Conservation (phyloP, 1,140 invertebrate genomes). For the Aphelinus certus region DNA sequence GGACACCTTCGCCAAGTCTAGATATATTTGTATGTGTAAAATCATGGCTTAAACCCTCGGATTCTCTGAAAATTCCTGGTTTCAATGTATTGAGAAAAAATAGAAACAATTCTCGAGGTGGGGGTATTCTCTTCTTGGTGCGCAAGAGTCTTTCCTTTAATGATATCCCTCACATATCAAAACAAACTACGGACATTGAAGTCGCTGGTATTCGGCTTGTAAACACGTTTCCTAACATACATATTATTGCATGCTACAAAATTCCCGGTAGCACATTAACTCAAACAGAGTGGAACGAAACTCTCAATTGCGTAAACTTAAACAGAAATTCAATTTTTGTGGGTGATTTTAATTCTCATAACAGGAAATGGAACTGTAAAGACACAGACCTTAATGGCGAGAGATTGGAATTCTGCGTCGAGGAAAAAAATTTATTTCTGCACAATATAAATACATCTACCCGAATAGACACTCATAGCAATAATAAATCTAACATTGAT, state of each 20-base stretch:
- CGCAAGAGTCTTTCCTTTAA: too few species aligned
- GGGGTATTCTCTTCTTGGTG: neutral
- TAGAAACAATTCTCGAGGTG: neutral
- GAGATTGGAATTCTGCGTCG: neutral
- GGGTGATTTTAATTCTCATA: constrained; percentile 21
- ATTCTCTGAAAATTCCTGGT: neutral
- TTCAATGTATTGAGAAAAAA: neutral
- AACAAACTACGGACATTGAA: neutral
- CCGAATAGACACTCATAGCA: neutral
- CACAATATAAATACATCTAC: constrained; percentile 8
- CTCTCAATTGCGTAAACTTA: neutral
- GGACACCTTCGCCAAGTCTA: too few species aligned
- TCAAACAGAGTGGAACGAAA: constrained; percentile 5
- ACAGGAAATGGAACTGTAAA: constrained; percentile 17
- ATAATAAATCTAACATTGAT: constrained; percentile 5
- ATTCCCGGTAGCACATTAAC: neutral
- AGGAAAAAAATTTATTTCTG: constrained; percentile 1
- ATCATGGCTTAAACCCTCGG: too few species aligned
- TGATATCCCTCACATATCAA: neutral
- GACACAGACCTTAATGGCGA: constrained; percentile 4
- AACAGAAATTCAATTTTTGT: constrained; percentile 3
- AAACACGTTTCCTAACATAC: neutral
- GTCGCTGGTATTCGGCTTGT: neutral
- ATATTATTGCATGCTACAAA: neutral
- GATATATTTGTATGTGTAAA: too few species aligned